phyloP scores from a whole-genome alignment of 2,888 invertebrate genomes.

The Nudaria mundana region DNA sequence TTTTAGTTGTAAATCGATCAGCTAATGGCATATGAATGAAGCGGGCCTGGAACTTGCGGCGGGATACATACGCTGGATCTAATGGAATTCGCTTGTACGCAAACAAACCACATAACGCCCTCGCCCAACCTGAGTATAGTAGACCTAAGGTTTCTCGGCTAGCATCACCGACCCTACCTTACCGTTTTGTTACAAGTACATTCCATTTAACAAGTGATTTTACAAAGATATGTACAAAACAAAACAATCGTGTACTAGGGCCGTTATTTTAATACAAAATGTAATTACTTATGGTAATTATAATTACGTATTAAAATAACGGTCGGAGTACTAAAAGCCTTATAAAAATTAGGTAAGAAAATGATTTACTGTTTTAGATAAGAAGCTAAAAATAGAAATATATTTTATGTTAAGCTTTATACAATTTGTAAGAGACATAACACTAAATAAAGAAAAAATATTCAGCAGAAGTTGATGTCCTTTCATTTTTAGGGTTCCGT shows the following conservation, averaged over 20 bases:
- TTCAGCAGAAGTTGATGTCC: slow-evolving; percentile 27
- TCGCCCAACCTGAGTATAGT: slow-evolving; percentile 48
- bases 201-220: slow-evolving; percentile 20
- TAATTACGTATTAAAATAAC: too few species aligned
- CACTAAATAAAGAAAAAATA: too few species aligned
- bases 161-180: slow-evolving; percentile 29
- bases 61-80: slow-evolving; percentile 70
- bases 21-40: slow-evolving; percentile 79
- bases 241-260: neutral
- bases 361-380: too few species aligned
- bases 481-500: too few species aligned
- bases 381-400: too few species aligned
- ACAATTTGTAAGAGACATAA: too few species aligned
- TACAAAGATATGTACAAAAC: slow-evolving; percentile 1
- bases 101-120: slow-evolving; percentile 72
- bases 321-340: too few species aligned
- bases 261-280: neutral
- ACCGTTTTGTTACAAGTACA: slow-evolving; percentile 31
- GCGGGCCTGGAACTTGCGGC: slow-evolving; percentile 66
- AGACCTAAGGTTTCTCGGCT: slow-evolving; percentile 45
- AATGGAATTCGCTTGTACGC: slow-evolving; percentile 81
- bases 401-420: too few species aligned
- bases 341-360: too few species aligned
- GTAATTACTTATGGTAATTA: too few species aligned
- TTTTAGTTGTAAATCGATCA: slow-evolving; percentile 75